Conservation (phyloP, 2,797 vertebrate species). For the Hyperoplus immaculatus region DNA sequence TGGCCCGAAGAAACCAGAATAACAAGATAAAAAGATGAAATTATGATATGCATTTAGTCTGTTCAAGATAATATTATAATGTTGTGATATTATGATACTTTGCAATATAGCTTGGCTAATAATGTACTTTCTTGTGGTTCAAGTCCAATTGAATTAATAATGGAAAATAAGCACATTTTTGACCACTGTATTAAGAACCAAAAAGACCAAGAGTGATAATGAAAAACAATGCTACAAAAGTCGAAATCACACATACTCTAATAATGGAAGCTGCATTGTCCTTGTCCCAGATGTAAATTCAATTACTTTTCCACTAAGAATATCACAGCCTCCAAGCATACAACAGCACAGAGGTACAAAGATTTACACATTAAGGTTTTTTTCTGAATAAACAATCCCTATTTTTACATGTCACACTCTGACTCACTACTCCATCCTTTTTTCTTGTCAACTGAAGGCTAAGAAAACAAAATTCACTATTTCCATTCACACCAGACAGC, state of each 20-base stretch:
- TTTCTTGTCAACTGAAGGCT: constrained; percentile 14
- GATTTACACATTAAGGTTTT: constrained; percentile 26
- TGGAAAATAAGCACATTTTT: constrained; percentile 11
- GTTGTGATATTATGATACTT: constrained; percentile 60
- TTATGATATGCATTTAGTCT: constrained; percentile 56
- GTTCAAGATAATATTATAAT: constrained; percentile 55
- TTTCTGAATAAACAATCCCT: constrained; percentile 38
- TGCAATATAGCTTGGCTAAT: constrained; percentile 32
- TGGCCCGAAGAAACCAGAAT: constrained; percentile 56
- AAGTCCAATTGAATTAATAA: constrained; percentile 40
- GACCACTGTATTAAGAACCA: constrained; percentile 12
- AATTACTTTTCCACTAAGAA: constrained; percentile 63
- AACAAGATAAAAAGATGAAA: constrained; percentile 60
- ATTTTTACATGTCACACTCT: constrained; percentile 32
- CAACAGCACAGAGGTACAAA: constrained; percentile 39
- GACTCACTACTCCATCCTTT: constrained; percentile 8
- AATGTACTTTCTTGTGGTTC: constrained; percentile 23
- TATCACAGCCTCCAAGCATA: constrained; percentile 49
- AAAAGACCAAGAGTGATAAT: not conserved
- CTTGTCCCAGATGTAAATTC: constrained; percentile 63
- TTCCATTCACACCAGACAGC: constrained; percentile 11
- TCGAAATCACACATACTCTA: constrained; percentile 33
- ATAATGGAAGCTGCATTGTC: constrained; percentile 43
- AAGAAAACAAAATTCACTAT: constrained; percentile 14
- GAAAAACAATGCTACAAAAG: constrained; percentile 21